These are phyloP conservation scores for Poecilia wingei DNA, from an alignment of 2,797 vertebrate species.

Conservation along the genomic window DNA sequence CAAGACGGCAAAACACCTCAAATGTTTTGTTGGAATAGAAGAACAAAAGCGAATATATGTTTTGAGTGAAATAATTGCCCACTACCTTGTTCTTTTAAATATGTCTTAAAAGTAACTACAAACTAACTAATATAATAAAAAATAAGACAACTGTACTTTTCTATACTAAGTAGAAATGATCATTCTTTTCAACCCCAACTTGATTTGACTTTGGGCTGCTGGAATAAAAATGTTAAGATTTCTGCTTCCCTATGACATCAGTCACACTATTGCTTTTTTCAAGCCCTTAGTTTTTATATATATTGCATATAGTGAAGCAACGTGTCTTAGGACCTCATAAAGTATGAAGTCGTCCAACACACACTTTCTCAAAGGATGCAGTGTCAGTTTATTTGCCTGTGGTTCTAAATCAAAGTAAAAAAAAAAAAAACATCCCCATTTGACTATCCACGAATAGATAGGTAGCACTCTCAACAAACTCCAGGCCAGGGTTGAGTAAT, in stretches of 20 bases:
- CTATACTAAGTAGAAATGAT: neutral
- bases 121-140: neutral
- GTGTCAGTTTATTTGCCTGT: neutral
- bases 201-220: neutral
- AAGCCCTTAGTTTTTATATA: neutral
- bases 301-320: conserved; percentile 15
- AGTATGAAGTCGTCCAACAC: neutral
- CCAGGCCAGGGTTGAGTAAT: conserved; percentile 5
- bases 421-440: neutral
- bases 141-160: neutral
- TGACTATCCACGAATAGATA: conserved; percentile 5
- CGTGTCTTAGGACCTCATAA: conserved; percentile 26
- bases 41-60: neutral
- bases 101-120: neutral
- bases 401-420: neutral
- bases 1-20: neutral
- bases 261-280: neutral
- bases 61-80: neutral
- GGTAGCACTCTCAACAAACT: neutral
- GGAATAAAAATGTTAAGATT: neutral
- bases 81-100: neutral
- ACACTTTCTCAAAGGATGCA: neutral
- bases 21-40: neutral
- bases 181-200: neutral
- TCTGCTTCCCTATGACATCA: neutral